These are phyloP conservation scores for Helostoma temminkii DNA, from an alignment of 2,797 vertebrate species.

Conservation along the genomic window DNA sequence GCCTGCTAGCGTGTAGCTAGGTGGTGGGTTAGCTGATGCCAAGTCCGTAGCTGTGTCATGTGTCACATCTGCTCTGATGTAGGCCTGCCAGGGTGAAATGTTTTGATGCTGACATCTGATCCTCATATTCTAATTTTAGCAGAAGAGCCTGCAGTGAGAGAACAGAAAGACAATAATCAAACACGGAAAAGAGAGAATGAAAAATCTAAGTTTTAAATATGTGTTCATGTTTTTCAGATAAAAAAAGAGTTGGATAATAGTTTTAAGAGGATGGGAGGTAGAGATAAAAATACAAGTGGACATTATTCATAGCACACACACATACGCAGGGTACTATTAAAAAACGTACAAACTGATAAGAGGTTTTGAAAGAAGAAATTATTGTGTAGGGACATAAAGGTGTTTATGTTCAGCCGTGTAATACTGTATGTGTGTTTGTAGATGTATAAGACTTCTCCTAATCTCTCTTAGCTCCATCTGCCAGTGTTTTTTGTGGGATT, in stretches of 20 bases:
- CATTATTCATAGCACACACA: conserved; percentile 34
- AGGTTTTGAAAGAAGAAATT: conserved; percentile 24
- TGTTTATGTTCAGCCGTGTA: conserved; percentile 31
- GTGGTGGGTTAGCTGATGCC: conserved; percentile 43
- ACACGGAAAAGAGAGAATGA: not conserved
- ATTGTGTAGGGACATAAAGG: conserved; percentile 14
- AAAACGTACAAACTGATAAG: conserved; percentile 13
- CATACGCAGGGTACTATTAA: not conserved
- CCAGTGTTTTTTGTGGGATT: conserved; percentile 74
- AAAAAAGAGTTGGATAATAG: conserved; percentile 30
- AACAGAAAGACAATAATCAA: conserved; percentile 15
- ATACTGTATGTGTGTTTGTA: conserved; percentile 46
- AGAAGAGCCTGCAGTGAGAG: conserved; percentile 12
- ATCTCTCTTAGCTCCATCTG: conserved; percentile 75
- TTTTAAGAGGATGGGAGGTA: conserved; percentile 26
- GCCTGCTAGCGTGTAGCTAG: conserved; percentile 44
- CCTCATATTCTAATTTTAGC: conserved; percentile 39
- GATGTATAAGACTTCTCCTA: conserved; percentile 69
- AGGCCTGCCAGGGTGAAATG: conserved; percentile 39
- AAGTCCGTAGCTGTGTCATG: conserved; percentile 39
- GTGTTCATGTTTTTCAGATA: conserved; percentile 31
- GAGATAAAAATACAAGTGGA: conserved; percentile 47
- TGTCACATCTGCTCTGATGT: conserved; percentile 31
- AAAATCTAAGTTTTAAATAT: conserved; percentile 4
- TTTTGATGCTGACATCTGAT: conserved; percentile 36